Evolutionary conservation across 1,140 invertebrate genomes (phyloP).

Genomic region (Neodiprion pinetum): DNA sequence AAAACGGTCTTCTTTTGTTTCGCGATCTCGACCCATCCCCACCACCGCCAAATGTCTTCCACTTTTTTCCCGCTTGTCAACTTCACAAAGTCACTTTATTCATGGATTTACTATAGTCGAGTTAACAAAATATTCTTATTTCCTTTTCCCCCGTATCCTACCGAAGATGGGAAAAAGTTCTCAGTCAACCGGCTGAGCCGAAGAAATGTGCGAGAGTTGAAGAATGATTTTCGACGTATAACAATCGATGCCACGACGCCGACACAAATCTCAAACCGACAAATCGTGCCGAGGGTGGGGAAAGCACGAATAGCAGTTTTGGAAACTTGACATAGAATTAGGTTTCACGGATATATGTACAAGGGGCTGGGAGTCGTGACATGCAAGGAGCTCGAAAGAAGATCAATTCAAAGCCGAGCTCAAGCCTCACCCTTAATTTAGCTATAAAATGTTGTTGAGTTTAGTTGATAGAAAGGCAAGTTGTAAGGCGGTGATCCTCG

Average conservation of each 20-base stretch:
- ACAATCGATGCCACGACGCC: too few relatives aligned
- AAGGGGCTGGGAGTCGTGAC: not conserved
- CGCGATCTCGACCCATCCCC: not conserved
- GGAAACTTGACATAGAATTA: too few relatives aligned
- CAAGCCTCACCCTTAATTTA: not conserved
- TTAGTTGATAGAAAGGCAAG: not conserved
- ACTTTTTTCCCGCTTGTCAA: not conserved
- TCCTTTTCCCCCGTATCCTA: not conserved
- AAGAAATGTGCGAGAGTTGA: too few relatives aligned
- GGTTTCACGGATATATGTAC: too few relatives aligned
- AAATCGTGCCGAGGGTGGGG: too few relatives aligned
- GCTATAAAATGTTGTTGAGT: not conserved
- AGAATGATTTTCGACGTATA: too few relatives aligned
- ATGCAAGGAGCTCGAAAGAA: not conserved
- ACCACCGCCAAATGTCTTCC: not conserved
- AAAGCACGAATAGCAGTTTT: too few relatives aligned
- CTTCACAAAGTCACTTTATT: not conserved
- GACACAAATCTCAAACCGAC: too few relatives aligned
- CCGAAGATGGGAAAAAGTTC: too few relatives aligned
- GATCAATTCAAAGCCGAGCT: not conserved
- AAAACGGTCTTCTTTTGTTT: slow-evolving; percentile 7
- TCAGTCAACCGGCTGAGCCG: too few relatives aligned
- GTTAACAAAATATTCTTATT: slow-evolving; percentile 1
- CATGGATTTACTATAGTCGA: slow-evolving; percentile 1
- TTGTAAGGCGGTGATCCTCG: slow-evolving; percentile 1